phyloP scores from a whole-genome alignment of 2,113 vertebrate genomes.

The Sus scrofa region T2T-Sscrofa CM000815.6:86536501-86537000 shows the following conservation, averaged over 20 bases:
- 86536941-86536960: not conserved
- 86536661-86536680: not conserved
- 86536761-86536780: not conserved
- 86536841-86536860: not conserved
- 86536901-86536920: not conserved
- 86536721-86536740: conserved; percentile 23
- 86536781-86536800: not conserved
- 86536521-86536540: no score
- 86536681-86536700: not conserved
- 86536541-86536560: no score
- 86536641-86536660: no score
- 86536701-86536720: not conserved
- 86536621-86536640: no score
- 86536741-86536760: not conserved
- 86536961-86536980: not conserved
- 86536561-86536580: no score
- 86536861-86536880: not conserved
- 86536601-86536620: no score
- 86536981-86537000: not conserved
- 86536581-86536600: no score
- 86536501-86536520: no score
- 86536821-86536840: not conserved
- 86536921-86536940: not conserved
- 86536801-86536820: not conserved
- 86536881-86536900: not conserved